phyloP scores from a whole-genome alignment of 2,113 vertebrate species.

The Podilymbus podiceps region DNA sequence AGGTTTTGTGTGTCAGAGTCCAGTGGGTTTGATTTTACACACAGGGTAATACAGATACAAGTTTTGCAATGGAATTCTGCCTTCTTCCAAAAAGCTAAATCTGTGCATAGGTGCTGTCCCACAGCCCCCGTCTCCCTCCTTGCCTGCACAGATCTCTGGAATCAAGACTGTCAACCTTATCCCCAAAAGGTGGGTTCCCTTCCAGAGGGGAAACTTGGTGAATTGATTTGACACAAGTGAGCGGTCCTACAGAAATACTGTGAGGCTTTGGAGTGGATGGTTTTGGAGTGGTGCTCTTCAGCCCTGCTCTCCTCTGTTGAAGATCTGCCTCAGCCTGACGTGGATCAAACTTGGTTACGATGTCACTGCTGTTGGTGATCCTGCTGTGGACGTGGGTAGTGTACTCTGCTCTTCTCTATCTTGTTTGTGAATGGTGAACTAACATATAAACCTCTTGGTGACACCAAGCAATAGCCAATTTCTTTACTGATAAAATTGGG shows the following conservation, averaged over 20 bases:
- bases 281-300: not conserved
- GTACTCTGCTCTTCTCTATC: not conserved
- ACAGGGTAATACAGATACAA: not conserved
- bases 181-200: not conserved
- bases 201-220: not conserved
- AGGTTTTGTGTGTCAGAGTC: not conserved
- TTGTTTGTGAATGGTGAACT: not conserved
- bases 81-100: not conserved
- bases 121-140: not conserved
- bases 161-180: not conserved
- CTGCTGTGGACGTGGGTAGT: not conserved
- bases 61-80: not conserved
- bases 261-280: not conserved
- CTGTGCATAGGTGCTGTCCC: too few relatives aligned
- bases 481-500: not conserved
- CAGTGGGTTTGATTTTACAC: not conserved
- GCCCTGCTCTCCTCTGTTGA: not conserved
- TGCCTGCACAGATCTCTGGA: not conserved
- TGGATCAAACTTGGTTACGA: rapidly evolving
- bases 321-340: not conserved
- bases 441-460: not conserved
- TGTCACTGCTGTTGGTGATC: not conserved
- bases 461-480: not conserved
- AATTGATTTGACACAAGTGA: not conserved
- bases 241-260: not conserved